Conservation (phyloP, 1,140 invertebrate species). For the Glomeris maerens region DNA sequence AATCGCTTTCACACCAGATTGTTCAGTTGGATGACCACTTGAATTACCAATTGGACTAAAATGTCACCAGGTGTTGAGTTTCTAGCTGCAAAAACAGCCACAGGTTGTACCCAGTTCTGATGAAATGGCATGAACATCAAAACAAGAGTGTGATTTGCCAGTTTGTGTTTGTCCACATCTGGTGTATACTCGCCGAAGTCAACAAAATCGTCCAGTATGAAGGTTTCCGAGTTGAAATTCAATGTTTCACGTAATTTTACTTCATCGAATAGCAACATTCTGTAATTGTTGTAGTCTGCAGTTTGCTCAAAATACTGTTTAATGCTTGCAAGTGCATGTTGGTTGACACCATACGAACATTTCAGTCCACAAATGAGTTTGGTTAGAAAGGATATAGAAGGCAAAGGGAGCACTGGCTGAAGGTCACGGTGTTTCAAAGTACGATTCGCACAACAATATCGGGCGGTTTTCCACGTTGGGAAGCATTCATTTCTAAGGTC, state of each 20-base stretch:
- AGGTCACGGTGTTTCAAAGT: too few species aligned
- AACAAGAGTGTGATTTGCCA: constrained; percentile 2
- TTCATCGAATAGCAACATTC: constrained; percentile 6
- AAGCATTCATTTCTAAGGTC: too few species aligned
- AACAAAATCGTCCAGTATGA: not conserved
- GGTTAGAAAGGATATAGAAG: too few species aligned
- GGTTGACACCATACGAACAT: too few species aligned
- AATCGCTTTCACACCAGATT: not conserved
- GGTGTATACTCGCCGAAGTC: not conserved
- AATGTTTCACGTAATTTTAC: not conserved
- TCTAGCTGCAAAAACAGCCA: not conserved
- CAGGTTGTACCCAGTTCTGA: not conserved
- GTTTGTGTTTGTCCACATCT: not conserved
- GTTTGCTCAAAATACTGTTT: too few species aligned
- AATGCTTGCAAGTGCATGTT: too few species aligned
- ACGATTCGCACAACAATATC: too few species aligned
- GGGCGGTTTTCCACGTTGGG: too few species aligned
- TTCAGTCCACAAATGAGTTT: too few species aligned
- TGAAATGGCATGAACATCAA: not conserved
- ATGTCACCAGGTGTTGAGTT: not conserved
- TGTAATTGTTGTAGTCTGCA: too few species aligned
- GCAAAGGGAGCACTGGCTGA: too few species aligned
- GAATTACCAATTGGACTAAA: not conserved
- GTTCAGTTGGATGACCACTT: not conserved
- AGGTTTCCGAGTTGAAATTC: not conserved